Conservation (phyloP, 2,113 vertebrate genomes). For the Austrofundulus limnaeus region DNA sequence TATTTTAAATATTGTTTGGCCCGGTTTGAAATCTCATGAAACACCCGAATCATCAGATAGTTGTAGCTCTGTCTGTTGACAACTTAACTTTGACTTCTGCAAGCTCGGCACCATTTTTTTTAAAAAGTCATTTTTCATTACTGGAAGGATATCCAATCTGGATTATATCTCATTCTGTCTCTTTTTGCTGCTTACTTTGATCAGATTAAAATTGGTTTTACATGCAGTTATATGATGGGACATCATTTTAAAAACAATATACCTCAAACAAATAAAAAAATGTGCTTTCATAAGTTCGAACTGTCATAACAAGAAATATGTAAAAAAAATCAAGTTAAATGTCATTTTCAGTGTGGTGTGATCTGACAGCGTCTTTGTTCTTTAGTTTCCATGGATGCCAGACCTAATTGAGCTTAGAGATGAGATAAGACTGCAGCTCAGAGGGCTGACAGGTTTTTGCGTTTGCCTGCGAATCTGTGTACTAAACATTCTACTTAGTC, state of each 20-base stretch:
- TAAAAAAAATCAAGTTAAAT: conserved; percentile 24
- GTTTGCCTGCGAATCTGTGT: conserved; percentile 14
- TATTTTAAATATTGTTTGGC: conserved; percentile 17
- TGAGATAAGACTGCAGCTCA: conserved; percentile 32
- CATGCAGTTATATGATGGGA: conserved; percentile 11
- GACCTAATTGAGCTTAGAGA: conserved; percentile 38
- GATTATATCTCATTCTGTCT: conserved; percentile 15
- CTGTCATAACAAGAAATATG: not conserved
- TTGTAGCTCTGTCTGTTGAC: conserved; percentile 6
- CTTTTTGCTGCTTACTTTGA: not conserved
- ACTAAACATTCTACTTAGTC: conserved; percentile 27
- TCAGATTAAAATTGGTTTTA: conserved; percentile 23
- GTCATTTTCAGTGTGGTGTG: conserved; percentile 24
- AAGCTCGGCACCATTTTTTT: conserved; percentile 30
- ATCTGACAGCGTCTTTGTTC: conserved; percentile 40
- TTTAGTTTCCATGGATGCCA: conserved; percentile 50
- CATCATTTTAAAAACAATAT: not conserved
- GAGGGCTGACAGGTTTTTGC: conserved; percentile 13
- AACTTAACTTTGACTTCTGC: conserved; percentile 50
- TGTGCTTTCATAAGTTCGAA: not conserved
- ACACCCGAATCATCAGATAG: conserved; percentile 36
- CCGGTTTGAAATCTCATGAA: conserved; percentile 19
- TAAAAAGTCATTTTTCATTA: conserved; percentile 18
- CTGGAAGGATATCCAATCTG: not conserved
- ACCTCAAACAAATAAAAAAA: not conserved